Percentiles rank a stretch among this genome's conserved stretches.
These are phyloP conservation scores for Festucalex cinctus DNA, from an alignment of 2,113 vertebrate species.

Conservation along the genomic window DNA sequence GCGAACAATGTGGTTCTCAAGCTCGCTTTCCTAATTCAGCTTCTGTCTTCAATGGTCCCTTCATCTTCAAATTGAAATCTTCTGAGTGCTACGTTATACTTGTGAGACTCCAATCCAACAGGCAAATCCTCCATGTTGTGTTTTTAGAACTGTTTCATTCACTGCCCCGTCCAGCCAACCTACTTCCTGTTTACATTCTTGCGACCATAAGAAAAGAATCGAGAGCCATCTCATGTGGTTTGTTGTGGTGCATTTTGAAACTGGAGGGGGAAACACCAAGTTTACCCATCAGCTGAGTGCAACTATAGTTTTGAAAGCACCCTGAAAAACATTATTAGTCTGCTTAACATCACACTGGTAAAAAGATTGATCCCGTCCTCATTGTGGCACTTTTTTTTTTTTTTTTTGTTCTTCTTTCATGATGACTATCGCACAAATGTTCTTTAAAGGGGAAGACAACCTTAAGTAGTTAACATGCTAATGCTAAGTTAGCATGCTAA, in stretches of 20 bases:
- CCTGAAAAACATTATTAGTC: not conserved
- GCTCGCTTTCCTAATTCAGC: constrained; percentile 7
- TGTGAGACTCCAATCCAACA: not conserved
- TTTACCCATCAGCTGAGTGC: not conserved
- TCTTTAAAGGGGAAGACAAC: not conserved
- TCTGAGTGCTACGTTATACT: not conserved
- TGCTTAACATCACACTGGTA: too few relatives aligned
- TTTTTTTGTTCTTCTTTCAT: too few relatives aligned
- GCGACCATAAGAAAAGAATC: not conserved
- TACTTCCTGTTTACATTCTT: not conserved
- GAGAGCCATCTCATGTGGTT: not conserved
- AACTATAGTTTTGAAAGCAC: not conserved
- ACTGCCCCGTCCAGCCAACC: not conserved
- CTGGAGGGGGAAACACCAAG: not conserved
- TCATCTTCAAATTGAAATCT: not conserved
- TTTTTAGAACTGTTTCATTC: not conserved
- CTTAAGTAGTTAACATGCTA: too few relatives aligned
- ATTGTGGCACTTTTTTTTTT: too few relatives aligned
- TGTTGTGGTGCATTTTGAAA: not conserved
- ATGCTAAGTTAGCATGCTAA: too few relatives aligned
- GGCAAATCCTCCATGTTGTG: not conserved
- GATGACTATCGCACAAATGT: too few relatives aligned
- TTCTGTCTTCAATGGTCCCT: not conserved
- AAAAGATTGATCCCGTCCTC: too few relatives aligned
- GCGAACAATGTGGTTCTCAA: constrained; percentile 17